Conservation (phyloP, 2,797 vertebrate genomes). For the Pelochelys cantorii region DNA sequence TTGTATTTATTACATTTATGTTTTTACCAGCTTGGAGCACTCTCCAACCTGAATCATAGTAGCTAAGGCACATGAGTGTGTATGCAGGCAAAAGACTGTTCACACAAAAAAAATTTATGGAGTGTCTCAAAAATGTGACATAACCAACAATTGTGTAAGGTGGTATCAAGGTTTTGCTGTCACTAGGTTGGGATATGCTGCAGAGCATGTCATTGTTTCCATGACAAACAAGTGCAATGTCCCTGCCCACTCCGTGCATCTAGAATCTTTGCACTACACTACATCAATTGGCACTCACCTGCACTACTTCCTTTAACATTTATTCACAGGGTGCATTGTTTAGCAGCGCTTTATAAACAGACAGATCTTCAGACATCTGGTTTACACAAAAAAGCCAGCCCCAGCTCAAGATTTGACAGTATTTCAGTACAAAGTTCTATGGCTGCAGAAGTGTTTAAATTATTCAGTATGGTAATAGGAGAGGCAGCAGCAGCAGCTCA, state of each 20-base stretch:
- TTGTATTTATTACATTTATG: neutral
- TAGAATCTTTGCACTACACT: neutral
- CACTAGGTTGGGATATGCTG: neutral
- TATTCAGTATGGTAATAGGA: neutral
- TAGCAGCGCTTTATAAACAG: neutral
- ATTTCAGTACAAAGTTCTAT: neutral
- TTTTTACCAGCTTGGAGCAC: neutral
- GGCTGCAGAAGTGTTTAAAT: neutral
- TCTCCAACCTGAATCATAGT: neutral
- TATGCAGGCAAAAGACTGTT: neutral
- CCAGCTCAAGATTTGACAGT: neutral
- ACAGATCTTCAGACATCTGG: neutral
- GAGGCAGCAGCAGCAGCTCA: neutral
- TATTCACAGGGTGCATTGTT: neutral
- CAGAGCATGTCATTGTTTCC: neutral
- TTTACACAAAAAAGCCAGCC: neutral
- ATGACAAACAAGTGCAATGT: neutral
- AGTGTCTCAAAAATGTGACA: neutral
- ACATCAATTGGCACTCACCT: neutral
- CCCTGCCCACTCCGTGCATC: neutral
- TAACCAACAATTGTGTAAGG: neutral
- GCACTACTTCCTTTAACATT: neutral
- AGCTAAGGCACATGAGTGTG: neutral
- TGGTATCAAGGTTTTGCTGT: neutral
- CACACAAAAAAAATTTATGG: neutral